Base-by-base conservation (phyloP, 2,113 vertebrate genomes). In the Garra rufa region DNA sequence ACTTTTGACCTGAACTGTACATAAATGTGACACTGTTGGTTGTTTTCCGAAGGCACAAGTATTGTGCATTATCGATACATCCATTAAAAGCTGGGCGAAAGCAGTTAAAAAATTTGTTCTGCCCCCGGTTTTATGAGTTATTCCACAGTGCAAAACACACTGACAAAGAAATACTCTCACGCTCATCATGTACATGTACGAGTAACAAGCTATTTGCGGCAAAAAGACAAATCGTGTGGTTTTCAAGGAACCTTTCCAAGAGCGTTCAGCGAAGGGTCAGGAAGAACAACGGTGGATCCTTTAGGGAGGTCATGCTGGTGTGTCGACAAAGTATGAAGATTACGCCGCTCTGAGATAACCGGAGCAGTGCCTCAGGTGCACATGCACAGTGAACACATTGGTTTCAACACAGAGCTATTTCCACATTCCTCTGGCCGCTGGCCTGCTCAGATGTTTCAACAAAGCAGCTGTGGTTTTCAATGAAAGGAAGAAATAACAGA, bases 311-410 rank as follows among this genome's bases (percentile, higher is more conserved):
- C 83, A 87, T 81, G 76, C 73, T 85, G 59, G 75, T 82, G 59
- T 55, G 73, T 84, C 52, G 55, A 85, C 84, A 76, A 83, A 86
- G 82, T 87, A 84, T 85, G 82, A 87, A 86, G 84, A 88, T 88
- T 82, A 86, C 84, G 84, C 57, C 30, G 24, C n/a, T 30, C 43
- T 59, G 82, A 81, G 85, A 74, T 82, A 88, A 88, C 75, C 71
- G 50, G 74, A 85, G 70, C 41, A 50, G 43, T 69, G 87, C 78
- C 83, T 79, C 67, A 79, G 81, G 74, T 85, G 81, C 55, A 59
- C 81, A 76, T 78, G 78, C 78, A 80, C 73, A 74, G 24, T 78
- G 19, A 43, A 57, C 71, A 81, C 82, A 76, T 26, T 74, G 15
- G 52, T 48, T 50, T 74, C 65, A 85, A 71, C 30, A 74, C 50